Evolutionary conservation across 2,888 invertebrate genomes (phyloP), one percentile per base, ranked within the genome.

Genomic region (Ellobium chinense): DNA sequence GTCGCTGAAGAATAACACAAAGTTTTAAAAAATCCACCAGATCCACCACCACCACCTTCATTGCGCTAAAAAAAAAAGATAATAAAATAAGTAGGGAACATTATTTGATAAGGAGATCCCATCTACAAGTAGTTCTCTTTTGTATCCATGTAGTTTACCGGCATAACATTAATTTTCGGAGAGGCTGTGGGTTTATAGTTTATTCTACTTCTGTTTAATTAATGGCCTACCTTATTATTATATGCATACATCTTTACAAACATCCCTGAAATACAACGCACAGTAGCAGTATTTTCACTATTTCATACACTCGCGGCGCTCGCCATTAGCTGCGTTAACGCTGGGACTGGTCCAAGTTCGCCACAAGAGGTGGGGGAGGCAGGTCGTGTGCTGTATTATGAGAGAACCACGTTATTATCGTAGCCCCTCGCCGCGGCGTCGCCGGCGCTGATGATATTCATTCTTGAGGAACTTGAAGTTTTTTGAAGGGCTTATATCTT

Each of bases 361-460:
- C 2, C 29, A 24, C 24, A 18, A 63, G 54, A 14, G 39, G 75
- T 24, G n/a, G 68, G 75, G 75, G 75, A 29, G 46, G 24, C 63
- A 75, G 75, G 63, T 5, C 46, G 5, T 63, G 54, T 65, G 46
- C 24, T 24, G 37, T 34, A 46, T 34, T 65, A 62, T 46, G 46
- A 65, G 75, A 24, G 46, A 36, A 27, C 39, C 24, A 60, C 62
- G 36, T 65, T 75, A 39, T 75, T 65, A 74, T 74, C 74, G 37
- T 74, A 31, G 62, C 24, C 34, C 27, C 27, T 65, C 21, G 63
- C 65, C 75, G 65, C 2, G 29, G 46, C 24, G 75, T 63, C 75
- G 75, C 75, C 75, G 46, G 5, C 27, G 31, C 62, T 29, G 63
- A 46, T 75, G 63, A 74, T 74, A 62, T 75, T 36, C 62, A 74